Conservation (phyloP, 2,113 vertebrate genomes). For the Microcebus jonahi region DNA sequence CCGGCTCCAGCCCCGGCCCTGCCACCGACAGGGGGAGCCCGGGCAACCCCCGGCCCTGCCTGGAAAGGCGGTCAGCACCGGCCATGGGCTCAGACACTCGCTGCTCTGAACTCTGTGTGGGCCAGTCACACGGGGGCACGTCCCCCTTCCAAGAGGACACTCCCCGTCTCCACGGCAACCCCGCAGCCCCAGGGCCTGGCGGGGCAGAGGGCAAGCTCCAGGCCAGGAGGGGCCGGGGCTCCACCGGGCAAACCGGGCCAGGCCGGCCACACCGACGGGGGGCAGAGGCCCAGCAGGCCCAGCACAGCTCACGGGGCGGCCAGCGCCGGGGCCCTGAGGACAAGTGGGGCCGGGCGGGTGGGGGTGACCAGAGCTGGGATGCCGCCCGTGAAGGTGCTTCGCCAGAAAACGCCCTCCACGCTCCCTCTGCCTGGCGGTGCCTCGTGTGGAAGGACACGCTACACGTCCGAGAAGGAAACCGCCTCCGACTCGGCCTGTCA, state of each 20-base stretch:
- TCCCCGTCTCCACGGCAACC: accelerated
- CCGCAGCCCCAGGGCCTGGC: too few relatives aligned
- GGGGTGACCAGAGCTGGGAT: not conserved
- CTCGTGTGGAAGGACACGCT: not conserved
- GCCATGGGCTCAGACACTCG: accelerated
- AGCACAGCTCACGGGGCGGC: not conserved
- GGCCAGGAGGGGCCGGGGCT: not conserved
- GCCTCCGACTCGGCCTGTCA: too few relatives aligned
- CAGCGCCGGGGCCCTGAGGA: not conserved
- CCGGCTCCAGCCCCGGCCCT: not conserved
- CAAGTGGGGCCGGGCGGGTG: not conserved
- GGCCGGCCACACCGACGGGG: accelerated
- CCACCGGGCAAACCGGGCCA: not conserved
- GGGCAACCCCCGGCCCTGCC: not conserved
- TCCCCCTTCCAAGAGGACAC: not conserved
- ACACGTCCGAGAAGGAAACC: not conserved
- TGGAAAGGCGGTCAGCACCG: not conserved
- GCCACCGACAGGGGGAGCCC: not conserved
- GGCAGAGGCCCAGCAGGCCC: not conserved
- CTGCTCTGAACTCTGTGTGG: not conserved
- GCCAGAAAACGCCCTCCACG: not conserved
- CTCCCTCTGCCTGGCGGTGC: not conserved
- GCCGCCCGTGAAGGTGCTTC: not conserved
- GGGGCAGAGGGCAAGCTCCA: not conserved
- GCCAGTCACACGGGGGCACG: not conserved